phyloP scores from a whole-genome alignment of 2,113 vertebrate genomes.

The Xiphorhynchus elegans region DNA sequence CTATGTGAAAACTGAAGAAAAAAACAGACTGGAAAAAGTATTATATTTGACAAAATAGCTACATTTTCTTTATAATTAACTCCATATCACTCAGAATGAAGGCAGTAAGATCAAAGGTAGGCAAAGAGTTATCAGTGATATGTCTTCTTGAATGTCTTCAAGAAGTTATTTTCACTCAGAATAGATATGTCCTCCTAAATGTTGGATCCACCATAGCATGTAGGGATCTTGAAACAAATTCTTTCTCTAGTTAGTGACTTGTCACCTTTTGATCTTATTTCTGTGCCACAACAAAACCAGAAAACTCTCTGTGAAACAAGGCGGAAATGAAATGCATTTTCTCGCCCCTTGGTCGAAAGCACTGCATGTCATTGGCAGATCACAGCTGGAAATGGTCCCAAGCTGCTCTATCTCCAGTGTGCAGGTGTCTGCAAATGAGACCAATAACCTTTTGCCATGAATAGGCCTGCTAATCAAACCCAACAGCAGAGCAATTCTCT shows the following conservation, averaged over 20 bases:
- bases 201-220: neutral
- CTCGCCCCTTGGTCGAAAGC: neutral
- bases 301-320: neutral
- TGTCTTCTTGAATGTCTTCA: neutral
- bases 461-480: neutral
- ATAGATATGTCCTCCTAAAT: neutral
- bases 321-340: neutral
- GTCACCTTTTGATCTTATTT: neutral
- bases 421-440: constrained; percentile 21
- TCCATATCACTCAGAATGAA: neutral
- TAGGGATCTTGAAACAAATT: neutral
- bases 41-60: neutral
- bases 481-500: neutral
- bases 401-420: constrained; percentile 5
- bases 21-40: neutral
- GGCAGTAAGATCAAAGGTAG: neutral
- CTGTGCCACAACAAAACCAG: neutral
- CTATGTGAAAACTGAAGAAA: neutral
- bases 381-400: neutral
- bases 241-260: neutral
- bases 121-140: neutral
- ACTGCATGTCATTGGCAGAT: neutral
- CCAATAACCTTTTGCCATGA: neutral
- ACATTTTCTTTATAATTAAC: constrained; percentile 3
- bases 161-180: neutral